Conservation (phyloP, 2,888 invertebrate species). For the Pogonocherus hispidulus region DNA sequence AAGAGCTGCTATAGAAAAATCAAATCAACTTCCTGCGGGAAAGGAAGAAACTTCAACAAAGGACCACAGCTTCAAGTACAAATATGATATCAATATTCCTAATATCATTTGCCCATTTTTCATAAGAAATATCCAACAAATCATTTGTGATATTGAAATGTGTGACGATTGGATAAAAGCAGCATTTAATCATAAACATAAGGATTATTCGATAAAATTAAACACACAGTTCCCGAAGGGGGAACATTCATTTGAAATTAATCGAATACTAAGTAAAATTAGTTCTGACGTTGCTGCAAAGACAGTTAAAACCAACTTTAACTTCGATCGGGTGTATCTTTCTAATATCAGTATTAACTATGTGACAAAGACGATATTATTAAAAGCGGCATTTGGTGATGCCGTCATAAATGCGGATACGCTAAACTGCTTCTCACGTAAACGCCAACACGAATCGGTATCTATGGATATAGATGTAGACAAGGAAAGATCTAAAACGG, state of each 20-base stretch:
- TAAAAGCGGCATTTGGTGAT: conserved; percentile 37
- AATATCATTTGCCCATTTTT: conserved; percentile 26
- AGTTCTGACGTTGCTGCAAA: neutral
- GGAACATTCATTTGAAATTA: conserved; percentile 22
- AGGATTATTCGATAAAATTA: conserved; percentile 26
- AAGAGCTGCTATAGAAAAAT: conserved; percentile 28
- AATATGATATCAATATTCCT: conserved; percentile 4
- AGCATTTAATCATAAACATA: conserved; percentile 16
- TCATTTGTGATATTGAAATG: too few relatives aligned
- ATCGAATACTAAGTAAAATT: conserved; percentile 22
- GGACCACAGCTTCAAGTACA: neutral
- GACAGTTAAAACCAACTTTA: conserved; percentile 14
- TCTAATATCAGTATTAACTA: conserved; percentile 24
- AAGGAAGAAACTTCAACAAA: neutral
- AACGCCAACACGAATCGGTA: too few relatives aligned
- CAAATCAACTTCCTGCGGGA: neutral
- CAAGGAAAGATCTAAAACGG: too few relatives aligned
- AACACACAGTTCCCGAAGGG: conserved; percentile 9
- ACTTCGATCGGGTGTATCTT: conserved; percentile 6
- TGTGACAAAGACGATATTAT: conserved; percentile 33
- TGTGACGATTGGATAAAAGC: neutral
- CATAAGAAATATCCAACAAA: conserved; percentile 6
- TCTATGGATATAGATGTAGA: too few relatives aligned
- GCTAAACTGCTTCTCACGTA: neutral
- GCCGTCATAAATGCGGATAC: conserved; percentile 10